Conservation (phyloP, 2,888 invertebrate species). For the Rhorus exstirpatorius region DNA sequence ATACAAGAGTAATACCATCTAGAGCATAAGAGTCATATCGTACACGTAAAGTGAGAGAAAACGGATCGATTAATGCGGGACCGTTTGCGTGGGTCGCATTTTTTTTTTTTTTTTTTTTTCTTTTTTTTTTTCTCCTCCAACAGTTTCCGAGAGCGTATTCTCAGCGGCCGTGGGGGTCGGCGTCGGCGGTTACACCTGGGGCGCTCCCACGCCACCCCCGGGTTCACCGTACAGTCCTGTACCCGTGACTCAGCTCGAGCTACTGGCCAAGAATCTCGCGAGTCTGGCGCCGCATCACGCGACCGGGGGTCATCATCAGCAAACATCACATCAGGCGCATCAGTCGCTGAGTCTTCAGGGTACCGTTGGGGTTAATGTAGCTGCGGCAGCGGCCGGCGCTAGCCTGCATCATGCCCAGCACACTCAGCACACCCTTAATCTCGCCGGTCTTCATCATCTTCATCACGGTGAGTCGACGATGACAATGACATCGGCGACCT, state of each 20-base stretch:
- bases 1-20: too few relatives aligned
- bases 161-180: conserved; percentile 87
- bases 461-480: conserved; percentile 82
- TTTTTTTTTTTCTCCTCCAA: conserved; percentile 43
- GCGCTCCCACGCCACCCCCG: conserved; percentile 90
- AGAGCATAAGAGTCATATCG: too few relatives aligned
- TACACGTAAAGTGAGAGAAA: conserved; percentile 21
- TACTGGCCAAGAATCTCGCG: conserved; percentile 87
- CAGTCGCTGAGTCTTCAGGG: conserved; percentile 83
- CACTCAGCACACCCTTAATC: conserved; percentile 82
- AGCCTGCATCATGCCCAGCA: conserved; percentile 83
- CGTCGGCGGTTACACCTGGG: conserved; percentile 87
- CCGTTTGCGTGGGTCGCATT: conserved; percentile 41
- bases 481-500: conserved; percentile 74
- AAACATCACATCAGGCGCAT: conserved; percentile 75
- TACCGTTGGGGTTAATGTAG: conserved; percentile 81
- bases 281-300: conserved; percentile 80
- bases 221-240: conserved; percentile 90
- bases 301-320: conserved; percentile 57
- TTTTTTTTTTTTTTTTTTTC: conserved; percentile 2
- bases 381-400: conserved; percentile 71
- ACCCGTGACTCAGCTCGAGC: conserved; percentile 90
- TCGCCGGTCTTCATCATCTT: conserved; percentile 83
- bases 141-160: conserved; percentile 90
- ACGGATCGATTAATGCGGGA: conserved; percentile 63